Conservation (phyloP, 2,113 vertebrate genomes). For the Pseudorhombus dupliciocellatus region DNA sequence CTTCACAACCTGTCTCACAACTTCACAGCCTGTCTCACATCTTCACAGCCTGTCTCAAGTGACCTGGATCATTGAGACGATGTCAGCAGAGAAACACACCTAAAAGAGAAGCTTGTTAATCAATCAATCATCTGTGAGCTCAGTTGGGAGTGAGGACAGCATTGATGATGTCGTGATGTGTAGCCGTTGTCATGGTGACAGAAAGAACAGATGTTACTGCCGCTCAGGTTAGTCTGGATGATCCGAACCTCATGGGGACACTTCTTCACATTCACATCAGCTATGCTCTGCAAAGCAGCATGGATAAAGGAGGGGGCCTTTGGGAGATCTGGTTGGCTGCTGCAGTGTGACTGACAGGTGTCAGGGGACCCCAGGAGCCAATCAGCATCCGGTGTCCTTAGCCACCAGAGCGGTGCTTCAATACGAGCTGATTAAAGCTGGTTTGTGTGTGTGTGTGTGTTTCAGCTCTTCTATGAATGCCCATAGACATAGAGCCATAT, state of each 20-base stretch:
- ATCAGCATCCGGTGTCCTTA: slow-evolving; percentile 59
- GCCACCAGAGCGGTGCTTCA: slow-evolving; percentile 49
- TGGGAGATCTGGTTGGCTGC: slow-evolving; percentile 46
- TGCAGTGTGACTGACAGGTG: slow-evolving; percentile 57
- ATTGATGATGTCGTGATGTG: background rate
- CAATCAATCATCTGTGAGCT: slow-evolving; percentile 21
- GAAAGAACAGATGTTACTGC: too few species aligned
- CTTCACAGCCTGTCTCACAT: too few species aligned
- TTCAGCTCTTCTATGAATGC: slow-evolving; percentile 51
- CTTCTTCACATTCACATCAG: slow-evolving; percentile 58
- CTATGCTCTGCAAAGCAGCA: slow-evolving; percentile 32
- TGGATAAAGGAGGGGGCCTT: slow-evolving; percentile 17
- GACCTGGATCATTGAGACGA: background rate
- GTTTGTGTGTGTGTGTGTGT: slow-evolving; percentile 18
- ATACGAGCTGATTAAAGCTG: slow-evolving; percentile 65
- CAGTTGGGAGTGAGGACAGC: background rate
- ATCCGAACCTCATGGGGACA: background rate
- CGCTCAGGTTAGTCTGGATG: background rate
- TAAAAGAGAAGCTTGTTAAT: slow-evolving; percentile 36
- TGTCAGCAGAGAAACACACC: slow-evolving; percentile 19
- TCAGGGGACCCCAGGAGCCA: slow-evolving; percentile 45
- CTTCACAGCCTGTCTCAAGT: too few species aligned
- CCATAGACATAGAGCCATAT: slow-evolving; percentile 17
- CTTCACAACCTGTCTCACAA: too few species aligned
- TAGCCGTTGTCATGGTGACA: background rate